Conservation (phyloP, 2,797 vertebrate genomes). For the Cossypha polioptera region DNA sequence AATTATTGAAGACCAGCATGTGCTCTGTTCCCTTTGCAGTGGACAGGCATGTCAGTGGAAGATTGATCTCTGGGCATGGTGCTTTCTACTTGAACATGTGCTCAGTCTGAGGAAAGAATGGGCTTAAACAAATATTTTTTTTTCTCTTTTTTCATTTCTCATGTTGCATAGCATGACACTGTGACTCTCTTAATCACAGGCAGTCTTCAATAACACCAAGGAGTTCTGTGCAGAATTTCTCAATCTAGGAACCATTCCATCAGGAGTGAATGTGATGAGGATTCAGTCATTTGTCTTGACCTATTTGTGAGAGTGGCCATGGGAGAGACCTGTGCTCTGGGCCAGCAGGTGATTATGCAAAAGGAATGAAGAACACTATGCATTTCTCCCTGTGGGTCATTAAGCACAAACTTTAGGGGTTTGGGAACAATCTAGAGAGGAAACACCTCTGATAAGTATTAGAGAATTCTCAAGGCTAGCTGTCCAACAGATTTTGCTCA, state of each 20-base stretch:
- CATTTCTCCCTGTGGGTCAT: background rate
- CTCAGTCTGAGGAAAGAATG: background rate
- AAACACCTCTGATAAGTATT: background rate
- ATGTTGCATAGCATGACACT: background rate
- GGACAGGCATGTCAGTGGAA: rapidly evolving
- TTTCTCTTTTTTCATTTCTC: background rate
- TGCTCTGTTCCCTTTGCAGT: background rate
- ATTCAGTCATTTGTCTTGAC: background rate
- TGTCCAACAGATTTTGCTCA: background rate
- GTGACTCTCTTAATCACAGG: background rate
- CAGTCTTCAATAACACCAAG: background rate
- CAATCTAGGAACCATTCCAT: background rate
- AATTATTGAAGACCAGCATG: background rate
- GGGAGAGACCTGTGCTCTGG: background rate
- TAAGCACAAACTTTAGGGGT: background rate
- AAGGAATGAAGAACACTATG: background rate
- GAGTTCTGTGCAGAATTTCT: background rate
- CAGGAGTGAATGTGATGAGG: background rate
- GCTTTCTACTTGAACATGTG: background rate
- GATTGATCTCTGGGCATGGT: background rate
- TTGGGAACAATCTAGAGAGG: background rate
- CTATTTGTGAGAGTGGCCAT: background rate
- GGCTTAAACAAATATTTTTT: background rate
- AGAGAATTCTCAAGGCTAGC: background rate
- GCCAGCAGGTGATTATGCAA: background rate